Base-by-base conservation (phyloP, 1,140 invertebrate species). In the Trachelipus rathkii region DNA sequence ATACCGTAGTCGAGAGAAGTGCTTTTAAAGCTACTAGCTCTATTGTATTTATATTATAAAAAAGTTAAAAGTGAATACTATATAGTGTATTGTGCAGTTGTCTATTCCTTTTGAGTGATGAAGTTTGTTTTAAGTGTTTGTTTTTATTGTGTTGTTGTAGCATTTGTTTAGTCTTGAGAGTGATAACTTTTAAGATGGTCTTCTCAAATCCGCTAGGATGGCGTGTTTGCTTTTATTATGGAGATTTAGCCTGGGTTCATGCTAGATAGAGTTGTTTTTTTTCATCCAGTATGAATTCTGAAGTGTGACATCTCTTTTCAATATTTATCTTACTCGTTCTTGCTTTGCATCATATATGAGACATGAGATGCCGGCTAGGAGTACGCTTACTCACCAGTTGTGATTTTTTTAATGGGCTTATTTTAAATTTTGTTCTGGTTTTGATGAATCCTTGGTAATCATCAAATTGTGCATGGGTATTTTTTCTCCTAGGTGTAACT, bases 201-300 rank as follows among this genome's bases (percentile, higher is more conserved):
- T 60, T 8, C 50, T 60, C 19, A 60, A 19, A 60, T 60, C 8
- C 19, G 2, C 50, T 19, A 60, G 8, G 50, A 8, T 8, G 11
- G 77, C 78, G n/a, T n/a, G n/a, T n/a, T n/a, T 23, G 79, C 77
- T 60, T 75, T 74, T n/a, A n/a, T 67, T 81, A 77, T 44, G 79
- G 77, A 71, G 77, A 81, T n/a, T n/a, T n/a, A n/a, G n/a, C n/a
- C 24, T 72, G 75, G 33, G 79, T 73, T 44, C 79, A 81, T 19
- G 50, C 72, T 23, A 71, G 78, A 5, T 77, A 77, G n/a, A n/a
- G n/a, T n/a, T n/a, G n/a, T n/a, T n/a, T n/a, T 46, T 81, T 81
- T 46, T 81, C 79, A 33, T n/a, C 79, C 79, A 15, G 79, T 81
- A 74, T 81, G 79, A 44, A 78, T 81, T 21, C 77, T n/a, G 74